Evolutionary conservation across 2,888 invertebrate genomes (phyloP).

Genomic region (Dynastes maya): DNA sequence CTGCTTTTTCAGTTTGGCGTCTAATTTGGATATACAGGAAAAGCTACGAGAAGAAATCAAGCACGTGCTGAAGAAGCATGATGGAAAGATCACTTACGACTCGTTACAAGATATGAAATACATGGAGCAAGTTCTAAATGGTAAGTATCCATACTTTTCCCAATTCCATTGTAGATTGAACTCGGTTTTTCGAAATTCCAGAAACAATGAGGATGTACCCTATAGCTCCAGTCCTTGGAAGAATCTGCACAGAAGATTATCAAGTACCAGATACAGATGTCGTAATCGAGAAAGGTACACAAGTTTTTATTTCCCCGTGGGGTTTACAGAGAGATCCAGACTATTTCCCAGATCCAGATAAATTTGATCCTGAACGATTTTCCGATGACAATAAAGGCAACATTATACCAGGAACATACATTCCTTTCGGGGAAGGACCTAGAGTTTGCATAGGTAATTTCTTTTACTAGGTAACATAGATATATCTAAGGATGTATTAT

Average conservation of each 20-base stretch:
- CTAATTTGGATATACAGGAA: conserved; percentile 68
- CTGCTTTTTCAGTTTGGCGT: conserved; percentile 72
- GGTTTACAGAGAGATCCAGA: conserved; percentile 61
- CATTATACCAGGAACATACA: conserved; percentile 57
- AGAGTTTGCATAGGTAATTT: conserved; percentile 61
- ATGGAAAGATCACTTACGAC: conserved; percentile 67
- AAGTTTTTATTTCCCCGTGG: conserved; percentile 61
- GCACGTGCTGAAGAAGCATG: conserved; percentile 59
- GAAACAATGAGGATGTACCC: conserved; percentile 67
- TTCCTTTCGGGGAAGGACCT: conserved; percentile 62
- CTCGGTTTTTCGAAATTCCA: conserved; percentile 49
- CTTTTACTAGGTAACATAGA: background rate
- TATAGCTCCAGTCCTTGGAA: conserved; percentile 58
- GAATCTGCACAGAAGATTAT: conserved; percentile 58
- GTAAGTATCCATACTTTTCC: background rate
- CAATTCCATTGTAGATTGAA: background rate
- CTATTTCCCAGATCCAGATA: conserved; percentile 61
- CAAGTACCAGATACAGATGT: conserved; percentile 62
- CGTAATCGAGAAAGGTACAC: conserved; percentile 63
- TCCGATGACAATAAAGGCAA: conserved; percentile 56
- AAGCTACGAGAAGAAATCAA: conserved; percentile 68
- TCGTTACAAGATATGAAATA: conserved; percentile 70
- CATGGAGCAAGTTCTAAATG: conserved; percentile 63
- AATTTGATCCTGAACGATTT: conserved; percentile 62
- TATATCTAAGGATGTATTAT: background rate